Conservation (phyloP, 1,140 invertebrate genomes). For the Drosophila ercepeae region DNA sequence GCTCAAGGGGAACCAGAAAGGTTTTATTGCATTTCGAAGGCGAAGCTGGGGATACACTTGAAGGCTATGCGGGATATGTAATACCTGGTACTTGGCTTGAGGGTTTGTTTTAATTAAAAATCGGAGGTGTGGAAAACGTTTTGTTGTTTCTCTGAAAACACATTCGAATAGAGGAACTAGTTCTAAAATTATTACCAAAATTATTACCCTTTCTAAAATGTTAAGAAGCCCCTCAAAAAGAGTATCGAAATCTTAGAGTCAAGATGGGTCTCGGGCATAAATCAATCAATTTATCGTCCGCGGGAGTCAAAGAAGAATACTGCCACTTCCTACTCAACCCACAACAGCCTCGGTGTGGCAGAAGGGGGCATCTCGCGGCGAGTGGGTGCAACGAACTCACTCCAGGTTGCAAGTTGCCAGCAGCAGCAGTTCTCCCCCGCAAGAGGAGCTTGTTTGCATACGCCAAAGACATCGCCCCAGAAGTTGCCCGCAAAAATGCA, state of each 20-base stretch:
- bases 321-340: slow-evolving; percentile 42
- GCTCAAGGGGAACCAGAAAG: slow-evolving; percentile 35
- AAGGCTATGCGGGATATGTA: neutral
- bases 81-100: neutral
- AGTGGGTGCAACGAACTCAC: slow-evolving; percentile 62
- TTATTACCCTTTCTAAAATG: too few species aligned
- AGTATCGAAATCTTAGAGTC: slow-evolving; percentile 5
- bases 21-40: neutral
- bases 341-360: slow-evolving; percentile 7
- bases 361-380: slow-evolving; percentile 7
- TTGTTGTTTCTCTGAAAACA: too few species aligned
- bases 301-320: slow-evolving; percentile 26
- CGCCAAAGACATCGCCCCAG: slow-evolving; percentile 34
- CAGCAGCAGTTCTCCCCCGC: slow-evolving; percentile 37
- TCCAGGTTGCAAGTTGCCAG: slow-evolving; percentile 48
- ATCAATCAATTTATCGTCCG: slow-evolving; percentile 77
- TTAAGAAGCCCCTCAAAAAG: neutral
- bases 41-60: neutral
- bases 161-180: neutral
- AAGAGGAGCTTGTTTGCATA: slow-evolving; percentile 53
- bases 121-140: too few species aligned
- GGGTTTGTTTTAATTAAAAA: neutral
- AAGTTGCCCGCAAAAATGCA: slow-evolving; percentile 44
- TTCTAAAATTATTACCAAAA: neutral
- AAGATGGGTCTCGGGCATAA: slow-evolving; percentile 59